A percentile compares a stretch with the other conserved stretches of the same genome.
Evolutionary conservation across 2,797 vertebrate genomes (phyloP).

Genomic region (Emydoidea blandingii): DNA sequence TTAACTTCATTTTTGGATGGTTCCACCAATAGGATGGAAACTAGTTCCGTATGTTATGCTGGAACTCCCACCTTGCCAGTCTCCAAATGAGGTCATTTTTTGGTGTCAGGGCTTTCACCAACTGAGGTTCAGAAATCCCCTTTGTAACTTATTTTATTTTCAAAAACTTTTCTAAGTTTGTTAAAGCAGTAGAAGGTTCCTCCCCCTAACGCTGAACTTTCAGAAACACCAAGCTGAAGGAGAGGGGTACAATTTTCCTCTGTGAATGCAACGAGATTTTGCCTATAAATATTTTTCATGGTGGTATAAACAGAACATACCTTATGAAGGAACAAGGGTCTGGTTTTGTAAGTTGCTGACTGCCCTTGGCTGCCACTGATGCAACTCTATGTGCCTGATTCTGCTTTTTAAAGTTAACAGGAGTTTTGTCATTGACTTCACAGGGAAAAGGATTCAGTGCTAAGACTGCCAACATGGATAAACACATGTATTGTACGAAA

Average conservation of each 20-base stretch:
- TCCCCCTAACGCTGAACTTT: not conserved
- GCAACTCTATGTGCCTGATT: not conserved
- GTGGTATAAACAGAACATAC: not conserved
- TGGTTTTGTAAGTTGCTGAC: not conserved
- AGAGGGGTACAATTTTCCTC: not conserved
- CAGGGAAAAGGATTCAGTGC: not conserved
- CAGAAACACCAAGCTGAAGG: constrained; percentile 32
- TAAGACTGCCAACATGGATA: not conserved
- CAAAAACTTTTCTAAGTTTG: not conserved
- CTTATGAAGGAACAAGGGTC: not conserved
- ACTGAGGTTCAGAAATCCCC: constrained; percentile 21
- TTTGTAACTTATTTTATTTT: constrained; percentile 20
- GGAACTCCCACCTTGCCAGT: not conserved
- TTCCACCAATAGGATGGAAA: not conserved
- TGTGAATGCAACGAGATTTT: not conserved
- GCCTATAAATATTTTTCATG: not conserved
- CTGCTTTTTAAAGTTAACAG: not conserved
- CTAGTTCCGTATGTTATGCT: not conserved
- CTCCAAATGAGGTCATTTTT: not conserved
- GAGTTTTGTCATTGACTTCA: not conserved
- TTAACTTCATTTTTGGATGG: not conserved
- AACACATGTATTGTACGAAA: not conserved
- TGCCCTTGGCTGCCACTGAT: not conserved
- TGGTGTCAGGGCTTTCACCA: not conserved
- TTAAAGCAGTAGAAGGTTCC: not conserved